Evolutionary conservation across 2,113 vertebrate genomes (phyloP).

Genomic region (Atractosteus spatula): DNA sequence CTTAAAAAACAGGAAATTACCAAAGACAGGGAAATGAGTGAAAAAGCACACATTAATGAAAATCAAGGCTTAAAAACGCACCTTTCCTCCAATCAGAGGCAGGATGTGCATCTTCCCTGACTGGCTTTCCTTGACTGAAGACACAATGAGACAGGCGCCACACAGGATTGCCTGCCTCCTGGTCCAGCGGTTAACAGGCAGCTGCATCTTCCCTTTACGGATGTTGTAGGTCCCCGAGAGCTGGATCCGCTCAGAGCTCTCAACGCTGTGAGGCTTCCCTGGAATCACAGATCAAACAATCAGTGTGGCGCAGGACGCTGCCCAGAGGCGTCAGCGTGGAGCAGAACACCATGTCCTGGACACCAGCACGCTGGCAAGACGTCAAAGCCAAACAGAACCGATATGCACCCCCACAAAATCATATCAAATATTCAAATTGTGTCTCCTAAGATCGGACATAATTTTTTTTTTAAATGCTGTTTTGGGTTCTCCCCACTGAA

Average conservation of each 20-base stretch:
- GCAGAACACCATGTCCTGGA: constrained; percentile 17
- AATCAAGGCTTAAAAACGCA: constrained; percentile 42
- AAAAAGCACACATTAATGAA: too few species aligned
- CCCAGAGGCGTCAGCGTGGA: constrained; percentile 1
- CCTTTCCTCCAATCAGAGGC: constrained; percentile 95
- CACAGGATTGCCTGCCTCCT: constrained; percentile 94
- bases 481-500: too few species aligned
- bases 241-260: constrained; percentile 88
- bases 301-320: too few species aligned
- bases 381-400: too few species aligned
- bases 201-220: constrained; percentile 96
- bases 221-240: constrained; percentile 94
- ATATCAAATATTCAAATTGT: too few species aligned
- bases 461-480: too few species aligned
- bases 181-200: constrained; percentile 95
- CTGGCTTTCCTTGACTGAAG: constrained; percentile 92
- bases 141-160: constrained; percentile 95
- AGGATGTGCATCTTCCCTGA: constrained; percentile 97
- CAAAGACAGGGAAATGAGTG: too few species aligned
- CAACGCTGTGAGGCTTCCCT: constrained; percentile 89
- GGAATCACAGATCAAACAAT: constrained; percentile 31
- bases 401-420: too few species aligned
- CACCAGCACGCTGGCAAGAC: too few species aligned
- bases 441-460: too few species aligned
- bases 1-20: too few species aligned